Conservation (phyloP, 2,113 vertebrate genomes). For the Opisthocomus hoazin region DNA sequence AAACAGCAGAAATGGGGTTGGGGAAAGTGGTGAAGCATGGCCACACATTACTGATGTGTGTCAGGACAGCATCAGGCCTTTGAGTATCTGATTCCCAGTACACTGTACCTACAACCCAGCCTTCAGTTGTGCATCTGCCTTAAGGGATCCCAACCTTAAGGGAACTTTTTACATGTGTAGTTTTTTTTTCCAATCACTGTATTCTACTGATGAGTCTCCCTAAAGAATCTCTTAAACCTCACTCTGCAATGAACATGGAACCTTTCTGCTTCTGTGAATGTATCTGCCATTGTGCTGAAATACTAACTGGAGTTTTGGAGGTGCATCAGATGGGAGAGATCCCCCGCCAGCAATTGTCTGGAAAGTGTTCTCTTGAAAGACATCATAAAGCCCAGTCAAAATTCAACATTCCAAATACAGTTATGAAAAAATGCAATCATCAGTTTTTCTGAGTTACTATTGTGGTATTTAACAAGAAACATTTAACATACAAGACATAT, state of each 20-base stretch:
- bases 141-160: not conserved
- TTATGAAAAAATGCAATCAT: not conserved
- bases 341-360: not conserved
- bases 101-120: accelerated
- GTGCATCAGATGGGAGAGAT: not conserved
- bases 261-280: not conserved
- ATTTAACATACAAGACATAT: not conserved
- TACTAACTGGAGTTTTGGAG: not conserved
- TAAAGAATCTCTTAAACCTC: not conserved
- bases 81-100: not conserved
- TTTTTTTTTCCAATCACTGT: not conserved
- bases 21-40: not conserved
- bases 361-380: not conserved
- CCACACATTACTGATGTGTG: not conserved
- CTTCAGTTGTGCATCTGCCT: not conserved
- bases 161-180: not conserved
- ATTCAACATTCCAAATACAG: not conserved
- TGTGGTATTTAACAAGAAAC: not conserved
- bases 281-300: not conserved
- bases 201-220: not conserved
- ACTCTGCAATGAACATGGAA: not conserved
- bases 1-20: not conserved
- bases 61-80: not conserved
- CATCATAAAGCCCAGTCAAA: not conserved
- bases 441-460: not conserved